Base-by-base conservation (phyloP, 2,888 invertebrate species). In the Macaria notata region DNA sequence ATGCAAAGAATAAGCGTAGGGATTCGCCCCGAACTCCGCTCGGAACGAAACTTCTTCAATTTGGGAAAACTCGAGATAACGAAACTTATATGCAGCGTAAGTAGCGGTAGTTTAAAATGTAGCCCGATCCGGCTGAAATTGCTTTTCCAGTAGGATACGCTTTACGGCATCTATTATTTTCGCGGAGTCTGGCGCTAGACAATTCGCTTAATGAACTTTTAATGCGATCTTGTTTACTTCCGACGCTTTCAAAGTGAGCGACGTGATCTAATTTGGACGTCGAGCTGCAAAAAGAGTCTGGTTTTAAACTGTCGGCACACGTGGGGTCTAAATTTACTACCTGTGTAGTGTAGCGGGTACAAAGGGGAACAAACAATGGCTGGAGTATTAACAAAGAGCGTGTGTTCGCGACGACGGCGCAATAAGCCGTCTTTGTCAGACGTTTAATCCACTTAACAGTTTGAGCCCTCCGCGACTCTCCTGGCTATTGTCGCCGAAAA, bases 361-460 rank as follows among this genome's bases (percentile, higher is more conserved):
- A 56, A 41, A 61, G 47, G 59, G 61, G 62, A 64, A 72, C 81
- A 78, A 81, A 84, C 81, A 84, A 83, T 76, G 72, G 70, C 63
- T 70, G 67, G 69, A 66, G 71, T 73, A 76, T 75, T 76, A 78
- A 79, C 75, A 79, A 80, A 75, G 75, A 71, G 64, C 73, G 69
- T 75, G 67, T 80, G 76, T 72, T 76, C 64, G 67, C 71, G 79
- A 76, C 78, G 73, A 66, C 62, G 68, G 69, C 72, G 76, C 79
- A 83, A 81, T 84, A 84, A 83, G 78, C 73, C 68, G 77, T 79
- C 75, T 79, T 87, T 87, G 86, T 87, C 66, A 78, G 73, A 74
- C 84, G 73, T 87, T 87, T 88, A 86, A 86, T 87, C 83, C 85
- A 86, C 82, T 87, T 85, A 86, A 79, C 78, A 81, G 73, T 82